A percentile compares a stretch with the other conserved stretches of the same genome.
These are phyloP conservation scores for Lota lota DNA, from an alignment of 2,113 vertebrate species.

Conservation along the genomic window DNA sequence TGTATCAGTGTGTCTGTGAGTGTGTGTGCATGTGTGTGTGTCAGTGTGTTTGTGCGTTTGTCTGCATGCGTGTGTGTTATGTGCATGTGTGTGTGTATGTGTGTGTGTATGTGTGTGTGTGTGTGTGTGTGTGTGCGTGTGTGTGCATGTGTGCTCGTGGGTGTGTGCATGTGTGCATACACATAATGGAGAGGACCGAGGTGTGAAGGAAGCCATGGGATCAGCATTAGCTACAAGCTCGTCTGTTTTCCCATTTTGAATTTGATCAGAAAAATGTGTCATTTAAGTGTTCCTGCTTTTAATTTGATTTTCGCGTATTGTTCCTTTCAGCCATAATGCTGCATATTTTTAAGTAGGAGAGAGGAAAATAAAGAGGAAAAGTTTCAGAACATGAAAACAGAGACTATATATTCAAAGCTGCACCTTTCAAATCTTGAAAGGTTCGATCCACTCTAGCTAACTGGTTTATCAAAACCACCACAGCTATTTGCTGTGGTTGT, in stretches of 20 bases:
- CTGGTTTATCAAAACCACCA: conserved; percentile 69
- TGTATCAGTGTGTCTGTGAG: conserved; percentile 41
- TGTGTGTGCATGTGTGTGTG: conserved; percentile 15
- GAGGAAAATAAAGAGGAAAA: conserved; percentile 40
- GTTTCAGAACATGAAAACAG: conserved; percentile 43
- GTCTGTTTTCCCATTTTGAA: conserved; percentile 75
- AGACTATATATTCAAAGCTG: conserved; percentile 55
- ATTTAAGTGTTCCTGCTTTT: too few species aligned
- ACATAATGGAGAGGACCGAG: conserved; percentile 50
- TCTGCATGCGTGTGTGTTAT: not conserved
- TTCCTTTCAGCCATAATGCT: too few species aligned
- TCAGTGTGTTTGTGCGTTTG: not conserved
- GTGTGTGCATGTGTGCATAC: conserved; percentile 29
- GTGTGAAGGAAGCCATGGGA: conserved; percentile 68
- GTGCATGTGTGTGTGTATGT: not conserved
- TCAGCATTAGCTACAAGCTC: conserved; percentile 73
- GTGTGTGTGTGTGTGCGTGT: conserved; percentile 10
- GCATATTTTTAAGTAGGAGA: conserved; percentile 6
- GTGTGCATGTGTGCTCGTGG: not conserved
- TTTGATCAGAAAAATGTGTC: conserved; percentile 66
- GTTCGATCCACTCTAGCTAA: conserved; percentile 64
- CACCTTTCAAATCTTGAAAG: conserved; percentile 67
- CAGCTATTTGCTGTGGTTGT: conserved; percentile 66
- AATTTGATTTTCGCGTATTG: too few species aligned
- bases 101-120: conserved; percentile 13